Percentiles rank a stretch among this genome's conserved stretches.
Conservation (phyloP, 1,140 invertebrate genomes). For the Mamestra configurata region DNA sequence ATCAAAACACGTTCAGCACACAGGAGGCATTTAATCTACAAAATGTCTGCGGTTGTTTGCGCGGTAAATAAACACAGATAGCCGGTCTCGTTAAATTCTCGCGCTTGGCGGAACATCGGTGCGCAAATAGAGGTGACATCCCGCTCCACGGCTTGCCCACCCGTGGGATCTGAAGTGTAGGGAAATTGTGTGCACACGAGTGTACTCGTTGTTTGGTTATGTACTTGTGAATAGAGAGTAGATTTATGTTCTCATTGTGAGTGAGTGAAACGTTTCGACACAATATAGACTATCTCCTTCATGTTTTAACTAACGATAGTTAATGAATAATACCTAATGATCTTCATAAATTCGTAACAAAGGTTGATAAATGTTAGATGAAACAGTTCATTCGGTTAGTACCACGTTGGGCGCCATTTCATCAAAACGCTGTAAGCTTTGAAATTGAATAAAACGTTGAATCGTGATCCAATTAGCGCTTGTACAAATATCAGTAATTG, state of each 20-base stretch:
- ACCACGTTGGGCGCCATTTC: slow-evolving; percentile 22
- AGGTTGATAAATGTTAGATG: background rate
- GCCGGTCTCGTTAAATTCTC: slow-evolving; percentile 72
- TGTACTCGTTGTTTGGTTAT: slow-evolving; percentile 15
- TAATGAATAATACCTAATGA: background rate
- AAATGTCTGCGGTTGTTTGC: slow-evolving; percentile 71
- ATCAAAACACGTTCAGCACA: slow-evolving; percentile 17
- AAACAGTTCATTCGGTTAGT: background rate
- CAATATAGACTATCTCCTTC: background rate
- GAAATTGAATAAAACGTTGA: slow-evolving; percentile 47
- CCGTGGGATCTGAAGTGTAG: slow-evolving; percentile 39
- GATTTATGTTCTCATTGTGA: background rate
- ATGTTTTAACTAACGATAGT: background rate
- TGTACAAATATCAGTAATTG: slow-evolving; percentile 79
- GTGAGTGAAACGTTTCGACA: background rate
- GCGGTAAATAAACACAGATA: slow-evolving; percentile 59
- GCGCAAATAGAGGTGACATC: slow-evolving; percentile 51
- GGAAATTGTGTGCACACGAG: slow-evolving; percentile 1
- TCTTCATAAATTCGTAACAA: background rate
- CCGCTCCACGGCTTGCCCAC: slow-evolving; percentile 39
- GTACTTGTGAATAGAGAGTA: background rate
- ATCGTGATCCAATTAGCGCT: slow-evolving; percentile 74
- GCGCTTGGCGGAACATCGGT: slow-evolving; percentile 61
- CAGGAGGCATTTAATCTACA: slow-evolving; percentile 65
- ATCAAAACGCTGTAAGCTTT: slow-evolving; percentile 17